Base-by-base conservation (phyloP, 2,888 invertebrate genomes). In the Ormyrus rosae region DNA sequence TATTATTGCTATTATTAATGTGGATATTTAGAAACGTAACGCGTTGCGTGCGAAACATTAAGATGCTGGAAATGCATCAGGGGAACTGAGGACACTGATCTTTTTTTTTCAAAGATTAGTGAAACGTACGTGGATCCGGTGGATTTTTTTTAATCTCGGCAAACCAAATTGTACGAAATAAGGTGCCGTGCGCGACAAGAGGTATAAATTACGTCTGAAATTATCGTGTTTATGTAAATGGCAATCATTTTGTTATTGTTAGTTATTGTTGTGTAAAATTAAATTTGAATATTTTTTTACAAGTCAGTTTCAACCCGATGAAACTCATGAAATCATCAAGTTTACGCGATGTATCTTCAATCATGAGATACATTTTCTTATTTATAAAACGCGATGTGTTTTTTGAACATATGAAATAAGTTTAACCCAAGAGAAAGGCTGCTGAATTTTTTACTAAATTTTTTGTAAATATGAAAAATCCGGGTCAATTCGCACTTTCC, bases 21-120 rank as follows among this genome's bases (percentile, higher is more conserved):
- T 84, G 83, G 83, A 84, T 76, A 84, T 83, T 71, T 81, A 77
- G 77, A 34, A 3, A 81, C 86, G 84, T 85, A 85, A 51, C 13
- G 85, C 83, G 78, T 85, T 84, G 75, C 87, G 86, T 89, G 87
- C 85, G 88, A 86, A 86, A 84, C 55, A 74, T 79, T 70, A 60
- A 56, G 19, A 56, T 9, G 48, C 61, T 55, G 50, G 68, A 53
- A 45, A 63, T 50, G 9, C 34, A 34, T 34, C 3, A 74, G 63
- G 69, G 45, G 48, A 70, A 13, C 19, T 34, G 51, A 70, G 63
- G 58, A 50, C 46, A 46, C 11, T 76, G 51, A 68, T 50, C 55
- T 72, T 75, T 56, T 63, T 63, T 61, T 68, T 68, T 68, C 69
- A 61, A 72, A 53, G 67, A 82, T 79, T 80, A 81, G 48, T 34